Evolutionary conservation across 2,888 invertebrate genomes (phyloP).

Genomic region (Andrena haemorrhoa): DNA sequence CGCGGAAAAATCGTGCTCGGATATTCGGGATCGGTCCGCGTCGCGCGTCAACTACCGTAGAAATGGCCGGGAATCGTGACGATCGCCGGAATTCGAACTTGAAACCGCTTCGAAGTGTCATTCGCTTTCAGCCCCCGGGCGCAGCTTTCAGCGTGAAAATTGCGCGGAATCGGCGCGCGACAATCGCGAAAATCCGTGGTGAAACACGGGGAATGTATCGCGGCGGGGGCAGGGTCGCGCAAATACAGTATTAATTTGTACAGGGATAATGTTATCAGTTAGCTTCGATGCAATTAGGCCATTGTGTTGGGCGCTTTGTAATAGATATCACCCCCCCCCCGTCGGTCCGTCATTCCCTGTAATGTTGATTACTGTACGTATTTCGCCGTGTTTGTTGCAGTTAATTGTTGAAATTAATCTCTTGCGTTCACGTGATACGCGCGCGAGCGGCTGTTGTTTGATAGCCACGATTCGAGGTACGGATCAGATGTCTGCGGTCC

Average conservation of each 20-base stretch:
- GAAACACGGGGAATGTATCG: slow-evolving; percentile 26
- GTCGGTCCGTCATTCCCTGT: slow-evolving; percentile 40
- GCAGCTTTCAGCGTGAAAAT: background rate
- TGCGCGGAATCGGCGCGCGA: background rate
- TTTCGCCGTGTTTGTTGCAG: slow-evolving; percentile 49
- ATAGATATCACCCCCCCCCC: slow-evolving; percentile 22
- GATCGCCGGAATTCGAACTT: background rate
- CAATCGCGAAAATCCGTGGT: slow-evolving; percentile 3
- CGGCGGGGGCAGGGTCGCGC: slow-evolving; percentile 28
- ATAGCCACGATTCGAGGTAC: slow-evolving; percentile 1
- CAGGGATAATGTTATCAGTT: slow-evolving; percentile 41
- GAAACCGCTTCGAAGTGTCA: background rate
- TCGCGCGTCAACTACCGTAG: background rate
- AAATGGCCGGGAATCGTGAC: background rate
- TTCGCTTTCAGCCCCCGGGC: background rate
- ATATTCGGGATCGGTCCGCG: slow-evolving; percentile 6
- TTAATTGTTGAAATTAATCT: slow-evolving; percentile 56
- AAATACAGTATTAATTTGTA: slow-evolving; percentile 53
- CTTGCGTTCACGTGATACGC: slow-evolving; percentile 31
- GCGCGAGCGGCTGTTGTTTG: slow-evolving; percentile 25
- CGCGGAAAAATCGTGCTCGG: background rate
- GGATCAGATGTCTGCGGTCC: slow-evolving; percentile 22
- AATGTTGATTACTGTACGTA: slow-evolving; percentile 50
- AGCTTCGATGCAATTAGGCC: slow-evolving; percentile 50
- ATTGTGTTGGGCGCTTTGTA: slow-evolving; percentile 41